These are phyloP conservation scores for Sweltsa coloradensis DNA, from an alignment of 1,140 invertebrate genomes.

Conservation along the genomic window DNA sequence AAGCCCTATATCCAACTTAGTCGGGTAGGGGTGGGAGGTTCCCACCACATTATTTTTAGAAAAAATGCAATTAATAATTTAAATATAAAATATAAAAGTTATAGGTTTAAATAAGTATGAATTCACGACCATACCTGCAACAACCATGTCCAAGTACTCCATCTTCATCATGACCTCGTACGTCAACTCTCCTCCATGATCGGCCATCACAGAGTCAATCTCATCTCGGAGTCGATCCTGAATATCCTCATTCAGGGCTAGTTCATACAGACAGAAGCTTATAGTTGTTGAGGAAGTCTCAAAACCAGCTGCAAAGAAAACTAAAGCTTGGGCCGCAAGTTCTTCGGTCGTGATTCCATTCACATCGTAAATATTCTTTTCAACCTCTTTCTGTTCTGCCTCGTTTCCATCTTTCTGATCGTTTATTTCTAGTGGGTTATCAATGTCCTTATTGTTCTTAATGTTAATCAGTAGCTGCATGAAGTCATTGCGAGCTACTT, in stretches of 20 bases:
- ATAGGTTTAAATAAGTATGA: too few relatives aligned
- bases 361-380: conserved; percentile 20
- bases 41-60: too few relatives aligned
- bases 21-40: too few relatives aligned
- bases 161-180: conserved; percentile 22
- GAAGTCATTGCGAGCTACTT: conserved; percentile 37
- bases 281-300: conserved; percentile 42
- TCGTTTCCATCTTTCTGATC: neutral
- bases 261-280: conserved; percentile 28
- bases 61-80: neutral
- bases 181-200: conserved; percentile 17
- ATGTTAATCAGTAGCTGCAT: conserved; percentile 40
- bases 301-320: conserved; percentile 40
- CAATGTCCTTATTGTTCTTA: conserved; percentile 27
- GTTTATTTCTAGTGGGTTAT: neutral
- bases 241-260: conserved; percentile 36
- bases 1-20: neutral
- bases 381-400: conserved; percentile 13
- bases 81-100: neutral
- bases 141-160: conserved; percentile 25
- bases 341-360: conserved; percentile 19
- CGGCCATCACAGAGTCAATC: conserved; percentile 24
- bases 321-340: conserved; percentile 26
- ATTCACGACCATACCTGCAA: conserved; percentile 25
- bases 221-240: conserved; percentile 37